Evolutionary conservation across 2,888 invertebrate genomes (phyloP).

Genomic region (Digitonthophagus gazella): DNA sequence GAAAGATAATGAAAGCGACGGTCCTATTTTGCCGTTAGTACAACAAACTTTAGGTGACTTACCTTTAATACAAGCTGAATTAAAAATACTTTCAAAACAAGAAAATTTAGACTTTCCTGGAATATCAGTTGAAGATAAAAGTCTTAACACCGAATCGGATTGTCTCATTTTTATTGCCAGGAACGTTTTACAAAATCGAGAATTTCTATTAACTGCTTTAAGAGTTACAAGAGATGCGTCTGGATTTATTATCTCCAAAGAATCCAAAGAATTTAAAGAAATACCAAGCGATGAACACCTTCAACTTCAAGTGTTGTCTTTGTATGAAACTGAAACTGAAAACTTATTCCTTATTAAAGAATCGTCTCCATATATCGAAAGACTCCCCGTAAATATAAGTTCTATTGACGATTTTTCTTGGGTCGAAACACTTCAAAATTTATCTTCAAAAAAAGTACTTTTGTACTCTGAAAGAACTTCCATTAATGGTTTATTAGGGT

Average conservation of each 20-base stretch:
- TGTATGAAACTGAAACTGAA: conserved; percentile 12
- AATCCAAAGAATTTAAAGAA: conserved; percentile 11
- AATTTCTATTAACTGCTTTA: conserved; percentile 12
- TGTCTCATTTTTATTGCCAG: conserved; percentile 38
- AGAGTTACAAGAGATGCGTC: conserved; percentile 1
- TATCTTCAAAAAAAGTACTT: conserved; percentile 49
- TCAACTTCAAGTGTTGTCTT: neutral
- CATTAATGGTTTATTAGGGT: conserved; percentile 75
- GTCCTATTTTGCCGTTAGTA: conserved; percentile 56
- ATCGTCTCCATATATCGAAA: neutral
- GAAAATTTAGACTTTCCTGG: conserved; percentile 53
- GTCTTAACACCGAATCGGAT: conserved; percentile 48
- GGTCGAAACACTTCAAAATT: conserved; percentile 14
- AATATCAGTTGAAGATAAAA: conserved; percentile 63
- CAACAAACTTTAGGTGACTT: conserved; percentile 63
- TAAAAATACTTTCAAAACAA: conserved; percentile 58
- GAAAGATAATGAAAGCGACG: conserved; percentile 4
- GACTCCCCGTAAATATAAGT: neutral
- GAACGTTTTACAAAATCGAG: conserved; percentile 1
- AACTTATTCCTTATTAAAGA: conserved; percentile 14
- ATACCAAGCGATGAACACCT: neutral
- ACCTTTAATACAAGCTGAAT: conserved; percentile 67
- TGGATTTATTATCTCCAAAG: conserved; percentile 25
- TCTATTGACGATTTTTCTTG: conserved; percentile 6
- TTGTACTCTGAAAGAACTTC: conserved; percentile 57